Conservation (phyloP, 2,888 invertebrate species). For the Dynastes hyllus region DNA sequence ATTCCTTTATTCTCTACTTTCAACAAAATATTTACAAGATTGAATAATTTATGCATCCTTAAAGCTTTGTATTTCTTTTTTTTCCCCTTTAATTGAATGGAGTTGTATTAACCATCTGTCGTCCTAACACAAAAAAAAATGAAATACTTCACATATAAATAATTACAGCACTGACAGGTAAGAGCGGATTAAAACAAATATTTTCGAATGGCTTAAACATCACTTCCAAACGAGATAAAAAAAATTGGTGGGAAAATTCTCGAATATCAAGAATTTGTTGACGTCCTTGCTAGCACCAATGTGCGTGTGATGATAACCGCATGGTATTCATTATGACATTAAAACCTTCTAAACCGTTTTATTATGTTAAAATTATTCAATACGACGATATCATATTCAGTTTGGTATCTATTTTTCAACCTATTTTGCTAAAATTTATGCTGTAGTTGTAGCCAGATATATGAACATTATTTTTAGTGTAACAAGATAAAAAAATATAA, state of each 20-base stretch:
- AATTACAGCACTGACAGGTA: too few species aligned
- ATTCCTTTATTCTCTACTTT: too few species aligned
- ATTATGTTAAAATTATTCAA: conserved; percentile 23
- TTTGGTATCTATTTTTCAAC: neutral
- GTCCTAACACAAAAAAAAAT: too few species aligned
- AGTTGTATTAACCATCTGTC: too few species aligned
- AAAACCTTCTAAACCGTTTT: conserved; percentile 30
- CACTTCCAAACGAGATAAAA: neutral
- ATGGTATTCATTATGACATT: conserved; percentile 18
- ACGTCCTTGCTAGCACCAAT: neutral
- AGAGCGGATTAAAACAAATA: conserved; percentile 9
- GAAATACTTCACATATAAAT: too few species aligned
- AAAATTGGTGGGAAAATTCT: conserved; percentile 19
- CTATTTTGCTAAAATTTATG: conserved; percentile 18
- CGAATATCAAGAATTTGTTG: conserved; percentile 6
- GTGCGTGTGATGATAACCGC: neutral
- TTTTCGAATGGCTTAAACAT: conserved; percentile 7
- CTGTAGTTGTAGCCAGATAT: neutral
- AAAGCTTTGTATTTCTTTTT: too few species aligned
- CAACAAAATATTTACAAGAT: too few species aligned
- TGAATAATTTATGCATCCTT: too few species aligned
- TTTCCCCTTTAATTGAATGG: too few species aligned
- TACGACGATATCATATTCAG: conserved; percentile 23
- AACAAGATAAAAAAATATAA: neutral
- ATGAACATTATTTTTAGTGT: neutral